These are phyloP conservation scores for Leptosomus discolor DNA, from an alignment of 2,113 vertebrate species.

Conservation along the genomic window DNA sequence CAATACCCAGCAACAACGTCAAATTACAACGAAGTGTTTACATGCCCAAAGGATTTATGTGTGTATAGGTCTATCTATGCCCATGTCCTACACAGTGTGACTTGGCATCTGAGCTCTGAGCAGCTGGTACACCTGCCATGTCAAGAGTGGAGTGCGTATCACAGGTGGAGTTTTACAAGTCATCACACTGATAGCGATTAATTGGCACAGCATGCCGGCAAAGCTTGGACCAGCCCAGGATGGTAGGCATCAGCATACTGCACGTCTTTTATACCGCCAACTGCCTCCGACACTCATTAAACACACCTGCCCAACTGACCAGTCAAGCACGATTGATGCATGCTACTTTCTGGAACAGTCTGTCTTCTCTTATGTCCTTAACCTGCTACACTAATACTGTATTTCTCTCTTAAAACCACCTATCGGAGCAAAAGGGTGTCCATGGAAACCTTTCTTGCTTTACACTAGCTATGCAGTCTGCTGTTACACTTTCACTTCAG, in stretches of 20 bases:
- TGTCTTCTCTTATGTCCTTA: background rate
- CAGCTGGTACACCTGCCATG: background rate
- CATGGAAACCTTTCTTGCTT: conserved; percentile 61
- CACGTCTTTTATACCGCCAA: background rate
- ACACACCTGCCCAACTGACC: background rate
- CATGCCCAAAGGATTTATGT: background rate
- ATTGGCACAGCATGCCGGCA: background rate
- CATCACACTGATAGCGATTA: background rate
- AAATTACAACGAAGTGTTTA: background rate
- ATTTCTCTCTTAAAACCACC: conserved; percentile 51
- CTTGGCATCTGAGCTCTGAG: background rate
- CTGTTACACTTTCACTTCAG: conserved; percentile 40
- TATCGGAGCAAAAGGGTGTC: conserved; percentile 41
- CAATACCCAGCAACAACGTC: background rate
- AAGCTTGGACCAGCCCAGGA: background rate
- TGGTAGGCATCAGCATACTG: background rate
- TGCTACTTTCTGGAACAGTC: background rate
- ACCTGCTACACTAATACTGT: background rate
- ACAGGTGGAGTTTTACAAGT: background rate
- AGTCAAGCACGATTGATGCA: background rate
- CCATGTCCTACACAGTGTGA: background rate
- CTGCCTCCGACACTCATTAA: background rate
- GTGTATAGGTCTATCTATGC: background rate
- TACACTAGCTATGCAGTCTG: conserved; percentile 23
- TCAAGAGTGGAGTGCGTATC: background rate